These are phyloP conservation scores for Scaptomyza caliginosa DNA, from an alignment of 2,888 invertebrate genomes.

Conservation along the genomic window DNA sequence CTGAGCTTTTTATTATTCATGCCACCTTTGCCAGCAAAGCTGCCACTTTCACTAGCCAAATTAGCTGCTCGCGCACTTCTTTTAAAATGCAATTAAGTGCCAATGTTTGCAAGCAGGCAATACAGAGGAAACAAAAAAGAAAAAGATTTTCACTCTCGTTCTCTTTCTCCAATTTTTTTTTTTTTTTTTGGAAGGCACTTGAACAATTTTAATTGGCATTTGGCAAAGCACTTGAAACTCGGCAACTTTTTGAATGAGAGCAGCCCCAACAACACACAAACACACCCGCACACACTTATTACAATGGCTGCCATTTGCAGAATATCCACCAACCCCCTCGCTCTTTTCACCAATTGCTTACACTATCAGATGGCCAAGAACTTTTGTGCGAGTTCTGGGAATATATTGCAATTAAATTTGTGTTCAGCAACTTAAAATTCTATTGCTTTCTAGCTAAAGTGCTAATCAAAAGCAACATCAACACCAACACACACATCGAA, in stretches of 20 bases:
- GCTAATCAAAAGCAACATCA: background rate
- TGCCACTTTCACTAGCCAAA: slow-evolving; percentile 72
- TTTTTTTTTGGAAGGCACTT: slow-evolving; percentile 36
- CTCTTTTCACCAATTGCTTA: slow-evolving; percentile 14
- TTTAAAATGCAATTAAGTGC: slow-evolving; percentile 75
- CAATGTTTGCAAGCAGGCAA: slow-evolving; percentile 55
- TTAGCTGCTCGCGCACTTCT: slow-evolving; percentile 68
- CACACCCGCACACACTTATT: background rate
- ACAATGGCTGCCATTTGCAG: slow-evolving; percentile 31
- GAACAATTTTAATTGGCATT: slow-evolving; percentile 72
- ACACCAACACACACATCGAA: slow-evolving; percentile 7
- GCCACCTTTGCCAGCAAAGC: slow-evolving; percentile 14
- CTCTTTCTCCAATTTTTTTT: background rate
- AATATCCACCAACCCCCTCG: background rate
- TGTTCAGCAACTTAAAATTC: slow-evolving; percentile 57
- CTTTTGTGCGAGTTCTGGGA: slow-evolving; percentile 6
- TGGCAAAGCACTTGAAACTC: slow-evolving; percentile 63
- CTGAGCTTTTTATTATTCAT: slow-evolving; percentile 68
- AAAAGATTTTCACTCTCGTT: background rate
- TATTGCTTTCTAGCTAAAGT: slow-evolving; percentile 44
- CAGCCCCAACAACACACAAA: slow-evolving; percentile 2
- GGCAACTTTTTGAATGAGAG: slow-evolving; percentile 51
- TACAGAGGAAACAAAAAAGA: background rate
- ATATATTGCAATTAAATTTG: slow-evolving; percentile 65
- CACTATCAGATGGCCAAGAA: slow-evolving; percentile 28